Base-by-base conservation (phyloP, 2,113 vertebrate species). In the Danionella cerebrum region DNA sequence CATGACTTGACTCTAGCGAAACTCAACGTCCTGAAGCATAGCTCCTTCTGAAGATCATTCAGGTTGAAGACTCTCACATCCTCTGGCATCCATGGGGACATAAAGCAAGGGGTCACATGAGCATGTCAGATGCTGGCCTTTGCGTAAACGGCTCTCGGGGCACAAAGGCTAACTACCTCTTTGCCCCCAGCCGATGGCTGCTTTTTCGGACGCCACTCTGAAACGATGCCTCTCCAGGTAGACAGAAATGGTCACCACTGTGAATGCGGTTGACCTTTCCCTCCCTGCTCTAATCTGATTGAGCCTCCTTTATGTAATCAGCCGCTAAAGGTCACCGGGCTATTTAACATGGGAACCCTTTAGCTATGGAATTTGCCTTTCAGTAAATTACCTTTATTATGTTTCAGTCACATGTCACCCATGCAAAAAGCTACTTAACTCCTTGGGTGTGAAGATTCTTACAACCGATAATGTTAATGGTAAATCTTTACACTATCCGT, bases 311-410 rank as follows among this genome's bases (percentile, higher is more conserved):
- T 96, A 94, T 93, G 92, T 92, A 94, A 94, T 93, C 91, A 93
- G 90, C 89, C 89, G 70, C 90, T 90, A 95, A 95, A 96, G 93
- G 93, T 96, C 93, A 92, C 85, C 77, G 77, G 86, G 90, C 91
- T 91, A 90, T 91, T 93, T 94, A 94, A 92, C 90, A 90, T 90
- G 86, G 91, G 84, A 85, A 87, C 86, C 90, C 92, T 90, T 90
- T 88, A 94, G 92, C 91, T 89, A 94, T 90, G 91, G 91, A 93
- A 94, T 93, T 92, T 92, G 90, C 93, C 91, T 90, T 85, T 90
- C 90, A 92, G 90, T 93, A 93, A 94, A 96, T 94, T 93, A 92
- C 91, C 89, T 91, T 92, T 91, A 95, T 94, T 92, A 91, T 90
- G 90, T 93, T 93, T 92, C 84, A 79, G 80, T 84, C 86, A 83